Conservation (phyloP, 2,113 vertebrate genomes). For the Micromys minutus region DNA sequence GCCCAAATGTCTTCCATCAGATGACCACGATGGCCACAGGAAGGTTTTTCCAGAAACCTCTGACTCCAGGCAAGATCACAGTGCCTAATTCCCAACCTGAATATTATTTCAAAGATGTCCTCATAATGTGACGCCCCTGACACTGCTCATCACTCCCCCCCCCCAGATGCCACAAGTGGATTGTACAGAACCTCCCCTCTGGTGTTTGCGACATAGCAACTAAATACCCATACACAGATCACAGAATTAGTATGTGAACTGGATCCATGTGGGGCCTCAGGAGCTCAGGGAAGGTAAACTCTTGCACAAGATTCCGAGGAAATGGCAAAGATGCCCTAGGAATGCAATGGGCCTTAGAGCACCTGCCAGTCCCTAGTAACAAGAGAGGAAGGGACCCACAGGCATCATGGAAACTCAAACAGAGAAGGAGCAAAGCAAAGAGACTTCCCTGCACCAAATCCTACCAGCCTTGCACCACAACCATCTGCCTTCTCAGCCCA, state of each 20-base stretch:
- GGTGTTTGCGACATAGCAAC: background rate
- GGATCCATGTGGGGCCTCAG: background rate
- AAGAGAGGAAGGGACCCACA: no score
- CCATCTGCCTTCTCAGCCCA: no score
- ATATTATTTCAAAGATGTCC: background rate
- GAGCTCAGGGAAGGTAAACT: background rate
- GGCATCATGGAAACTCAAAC: background rate
- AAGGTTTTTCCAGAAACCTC: background rate
- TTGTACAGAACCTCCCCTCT: background rate
- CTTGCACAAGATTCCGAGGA: background rate
- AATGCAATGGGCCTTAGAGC: fast-evolving
- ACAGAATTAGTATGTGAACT: background rate
- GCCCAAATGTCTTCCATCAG: background rate
- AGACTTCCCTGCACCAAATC: no score
- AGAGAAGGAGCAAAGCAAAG: background rate
- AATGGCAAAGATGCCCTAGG: background rate
- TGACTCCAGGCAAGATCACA: background rate
- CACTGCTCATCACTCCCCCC: background rate
- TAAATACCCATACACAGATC: fast-evolving
- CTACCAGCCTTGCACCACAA: background rate
- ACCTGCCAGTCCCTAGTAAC: fast-evolving
- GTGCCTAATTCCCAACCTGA: background rate
- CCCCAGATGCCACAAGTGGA: fast-evolving
- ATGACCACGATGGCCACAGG: background rate
- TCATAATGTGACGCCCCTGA: fast-evolving